Percentiles rank a stretch among this genome's conserved stretches.
Evolutionary conservation across 2,888 invertebrate genomes (phyloP).

Genomic region (Hydrotaea cyrtoneurina): DNA sequence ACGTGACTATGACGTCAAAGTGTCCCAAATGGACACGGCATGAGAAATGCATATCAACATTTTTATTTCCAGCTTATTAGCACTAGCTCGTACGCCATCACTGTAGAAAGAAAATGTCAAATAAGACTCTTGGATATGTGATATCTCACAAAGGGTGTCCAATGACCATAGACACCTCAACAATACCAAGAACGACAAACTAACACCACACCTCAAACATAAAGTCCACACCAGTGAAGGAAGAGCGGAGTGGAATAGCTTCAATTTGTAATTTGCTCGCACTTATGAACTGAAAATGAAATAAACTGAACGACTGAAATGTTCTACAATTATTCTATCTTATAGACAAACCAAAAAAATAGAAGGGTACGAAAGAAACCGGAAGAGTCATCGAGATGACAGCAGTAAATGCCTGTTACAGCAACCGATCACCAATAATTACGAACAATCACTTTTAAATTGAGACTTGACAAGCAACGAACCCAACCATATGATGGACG

Average conservation of each 20-base stretch:
- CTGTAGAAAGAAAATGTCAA: no score
- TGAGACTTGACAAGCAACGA: slow-evolving; percentile 5
- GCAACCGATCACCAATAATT: slow-evolving; percentile 10
- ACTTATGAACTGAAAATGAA: background rate
- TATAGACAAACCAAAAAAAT: no score
- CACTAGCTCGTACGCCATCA: no score
- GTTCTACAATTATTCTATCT: background rate
- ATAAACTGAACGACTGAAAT: no score
- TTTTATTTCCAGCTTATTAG: no score
- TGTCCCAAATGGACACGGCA: no score
- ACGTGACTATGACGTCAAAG: no score
- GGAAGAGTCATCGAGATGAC: slow-evolving; percentile 5
- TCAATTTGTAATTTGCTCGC: background rate
- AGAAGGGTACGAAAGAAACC: background rate
- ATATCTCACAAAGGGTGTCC: background rate
- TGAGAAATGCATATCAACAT: no score
- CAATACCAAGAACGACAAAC: background rate
- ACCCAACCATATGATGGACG: background rate
- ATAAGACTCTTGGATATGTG: no score
- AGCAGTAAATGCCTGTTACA: background rate
- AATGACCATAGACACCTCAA: no score
- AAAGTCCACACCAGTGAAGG: background rate
- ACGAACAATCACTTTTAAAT: slow-evolving; percentile 18
- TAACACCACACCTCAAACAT: background rate
- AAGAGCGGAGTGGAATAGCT: no score